Conservation (phyloP, 1,140 invertebrate species). For the Stegodyphus dumicola region DNA sequence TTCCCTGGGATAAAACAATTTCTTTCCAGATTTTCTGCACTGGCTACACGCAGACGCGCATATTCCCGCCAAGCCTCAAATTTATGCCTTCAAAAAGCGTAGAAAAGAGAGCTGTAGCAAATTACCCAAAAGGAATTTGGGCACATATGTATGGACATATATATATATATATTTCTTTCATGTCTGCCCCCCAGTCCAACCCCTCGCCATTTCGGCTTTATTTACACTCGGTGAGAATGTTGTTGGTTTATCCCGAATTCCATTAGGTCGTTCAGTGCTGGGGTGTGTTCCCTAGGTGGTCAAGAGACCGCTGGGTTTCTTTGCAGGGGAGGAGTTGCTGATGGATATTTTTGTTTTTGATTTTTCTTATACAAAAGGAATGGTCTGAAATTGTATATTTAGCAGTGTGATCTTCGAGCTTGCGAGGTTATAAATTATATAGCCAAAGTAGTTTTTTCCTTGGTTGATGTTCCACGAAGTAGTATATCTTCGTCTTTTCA, state of each 20-base stretch:
- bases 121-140: slow-evolving; percentile 33
- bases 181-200: too few relatives aligned
- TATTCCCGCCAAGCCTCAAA: slow-evolving; percentile 10
- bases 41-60: background rate
- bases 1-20: too few relatives aligned
- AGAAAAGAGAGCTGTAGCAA: slow-evolving; percentile 40
- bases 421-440: too few relatives aligned
- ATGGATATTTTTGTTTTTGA: background rate
- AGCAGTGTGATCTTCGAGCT: too few relatives aligned
- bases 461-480: background rate
- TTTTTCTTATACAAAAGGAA: slow-evolving; percentile 14
- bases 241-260: slow-evolving; percentile 47
- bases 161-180: slow-evolving; percentile 22
- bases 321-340: background rate
- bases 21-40: too few relatives aligned
- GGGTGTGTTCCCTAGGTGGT: slow-evolving; percentile 40
- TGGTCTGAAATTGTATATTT: background rate
- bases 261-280: slow-evolving; percentile 23
- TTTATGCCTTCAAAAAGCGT: slow-evolving; percentile 34
- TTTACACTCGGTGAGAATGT: slow-evolving; percentile 32
- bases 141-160: too few relatives aligned
- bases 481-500: background rate
- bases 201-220: slow-evolving; percentile 4
- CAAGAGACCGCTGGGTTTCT: background rate
- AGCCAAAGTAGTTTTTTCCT: background rate